phyloP scores from a whole-genome alignment of 2,113 vertebrate species.

The Ameiurus melas region DNA sequence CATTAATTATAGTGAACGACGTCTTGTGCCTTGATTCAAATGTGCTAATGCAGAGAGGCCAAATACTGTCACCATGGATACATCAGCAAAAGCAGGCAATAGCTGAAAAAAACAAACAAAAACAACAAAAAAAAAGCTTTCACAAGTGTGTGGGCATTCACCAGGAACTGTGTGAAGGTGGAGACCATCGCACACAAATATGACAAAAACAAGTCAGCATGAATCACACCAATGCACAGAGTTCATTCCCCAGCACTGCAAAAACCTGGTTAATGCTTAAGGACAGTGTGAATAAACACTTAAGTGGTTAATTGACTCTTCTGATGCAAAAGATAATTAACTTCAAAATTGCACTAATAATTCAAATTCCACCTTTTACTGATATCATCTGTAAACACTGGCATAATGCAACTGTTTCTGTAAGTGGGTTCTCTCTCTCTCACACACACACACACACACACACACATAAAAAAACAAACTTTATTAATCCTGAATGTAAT shows the following conservation, averaged over 20 bases:
- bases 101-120: neutral
- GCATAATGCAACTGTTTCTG: neutral
- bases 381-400: neutral
- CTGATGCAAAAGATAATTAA: neutral
- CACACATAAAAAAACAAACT: neutral
- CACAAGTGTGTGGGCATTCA: slow-evolving; percentile 45
- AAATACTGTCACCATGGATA: slow-evolving; percentile 53
- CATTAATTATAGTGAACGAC: slow-evolving; percentile 28
- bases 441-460: neutral
- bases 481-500: neutral
- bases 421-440: neutral
- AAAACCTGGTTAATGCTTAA: neutral
- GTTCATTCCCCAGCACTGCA: neutral
- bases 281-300: neutral
- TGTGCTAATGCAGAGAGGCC: slow-evolving; percentile 36
- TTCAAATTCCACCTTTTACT: neutral
- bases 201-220: slow-evolving; percentile 27
- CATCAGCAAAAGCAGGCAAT: slow-evolving; percentile 43
- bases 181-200: slow-evolving; percentile 30
- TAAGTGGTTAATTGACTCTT: neutral
- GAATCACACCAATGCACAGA: neutral
- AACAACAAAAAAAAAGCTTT: slow-evolving; percentile 44
- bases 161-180: slow-evolving; percentile 32
- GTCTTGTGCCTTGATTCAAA: slow-evolving; percentile 39
- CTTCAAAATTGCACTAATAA: neutral